Base-by-base conservation (phyloP, 2,113 vertebrate species). In the Hyperopisus bebe region DNA sequence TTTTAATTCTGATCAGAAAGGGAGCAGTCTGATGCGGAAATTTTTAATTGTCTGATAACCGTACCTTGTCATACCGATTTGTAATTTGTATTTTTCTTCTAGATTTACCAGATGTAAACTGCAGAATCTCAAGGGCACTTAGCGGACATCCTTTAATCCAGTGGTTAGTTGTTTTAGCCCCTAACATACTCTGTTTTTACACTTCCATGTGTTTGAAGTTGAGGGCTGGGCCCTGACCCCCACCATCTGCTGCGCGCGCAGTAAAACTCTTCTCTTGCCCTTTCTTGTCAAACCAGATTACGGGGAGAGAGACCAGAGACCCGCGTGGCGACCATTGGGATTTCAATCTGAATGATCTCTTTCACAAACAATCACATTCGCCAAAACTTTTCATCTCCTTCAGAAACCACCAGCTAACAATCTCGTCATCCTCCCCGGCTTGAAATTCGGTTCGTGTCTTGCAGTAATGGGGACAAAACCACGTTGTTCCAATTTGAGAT, bases 291-390 rank as follows among this genome's bases (percentile, higher is more conserved):
- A 94, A 91, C 50, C 66, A 92, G 96, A 97, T 99, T 99, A 98
- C 84, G 6, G 88, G 97, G 97, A 99, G 92, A 94, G 91, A 95
- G 93, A 87, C 93, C 98, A 99, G 98, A 95, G 93, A 91, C 94
- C 94, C 93, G 94, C 95, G 97, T 96, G 97, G 97, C 97, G 97
- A 97, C 97, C 97, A 94, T 97, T 97, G 96, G 90, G 94, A 95
- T 96, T 97, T 98, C 96, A 97, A 98, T 98, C 98, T 97, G 97
- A 98, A 97, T 97, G 95, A 97, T 98, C 99, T 96, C 96, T 97
- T 97, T 97, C 97, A 97, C 98, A 99, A 99, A 99, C 98, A 99
- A 98, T 98, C 97, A 96, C 96, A 97, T 97, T 97, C 94, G 96
- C 96, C 98, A 97, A 98, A 97, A 97, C 91, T 95, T 98, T 98